A percentile compares a stretch with the other conserved stretches of the same genome.
Evolutionary conservation across 2,113 vertebrate species (phyloP).

Genomic region (Xenotilapia leptura): DNA sequence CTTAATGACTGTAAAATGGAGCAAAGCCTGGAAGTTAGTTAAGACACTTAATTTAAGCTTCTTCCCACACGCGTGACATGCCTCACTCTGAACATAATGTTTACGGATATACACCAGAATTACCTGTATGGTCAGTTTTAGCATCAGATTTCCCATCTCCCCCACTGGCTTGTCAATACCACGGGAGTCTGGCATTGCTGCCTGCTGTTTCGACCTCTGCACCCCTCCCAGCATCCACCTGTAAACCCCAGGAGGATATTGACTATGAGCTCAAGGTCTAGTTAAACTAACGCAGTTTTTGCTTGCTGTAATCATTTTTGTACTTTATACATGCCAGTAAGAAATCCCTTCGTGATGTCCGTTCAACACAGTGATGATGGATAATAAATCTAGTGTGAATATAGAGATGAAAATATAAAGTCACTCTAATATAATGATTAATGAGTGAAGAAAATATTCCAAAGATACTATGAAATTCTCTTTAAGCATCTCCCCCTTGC

Average conservation of each 20-base stretch:
- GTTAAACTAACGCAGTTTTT: not conserved
- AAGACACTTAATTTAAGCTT: not conserved
- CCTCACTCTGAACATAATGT: not conserved
- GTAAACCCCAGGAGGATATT: not conserved
- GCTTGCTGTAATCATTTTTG: not conserved
- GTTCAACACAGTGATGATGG: not conserved
- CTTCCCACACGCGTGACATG: not conserved
- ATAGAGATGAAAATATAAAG: not conserved
- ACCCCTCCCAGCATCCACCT: not conserved
- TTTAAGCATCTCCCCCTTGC: not conserved
- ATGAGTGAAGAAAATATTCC: not conserved
- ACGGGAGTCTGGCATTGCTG: not conserved
- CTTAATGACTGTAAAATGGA: not conserved
- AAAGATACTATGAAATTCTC: not conserved
- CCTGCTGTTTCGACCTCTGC: not conserved
- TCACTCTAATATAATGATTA: not conserved
- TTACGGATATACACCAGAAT: not conserved
- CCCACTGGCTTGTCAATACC: not conserved
- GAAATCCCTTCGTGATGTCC: not conserved
- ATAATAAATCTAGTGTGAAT: not conserved
- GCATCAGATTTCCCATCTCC: not conserved
- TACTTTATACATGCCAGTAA: not conserved
- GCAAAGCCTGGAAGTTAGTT: not conserved
- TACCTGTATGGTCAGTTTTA: not conserved
- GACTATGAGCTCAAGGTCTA: not conserved